Conservation (phyloP, 2,113 vertebrate species). For the Hypocryptadius cinnamomeus region DNA sequence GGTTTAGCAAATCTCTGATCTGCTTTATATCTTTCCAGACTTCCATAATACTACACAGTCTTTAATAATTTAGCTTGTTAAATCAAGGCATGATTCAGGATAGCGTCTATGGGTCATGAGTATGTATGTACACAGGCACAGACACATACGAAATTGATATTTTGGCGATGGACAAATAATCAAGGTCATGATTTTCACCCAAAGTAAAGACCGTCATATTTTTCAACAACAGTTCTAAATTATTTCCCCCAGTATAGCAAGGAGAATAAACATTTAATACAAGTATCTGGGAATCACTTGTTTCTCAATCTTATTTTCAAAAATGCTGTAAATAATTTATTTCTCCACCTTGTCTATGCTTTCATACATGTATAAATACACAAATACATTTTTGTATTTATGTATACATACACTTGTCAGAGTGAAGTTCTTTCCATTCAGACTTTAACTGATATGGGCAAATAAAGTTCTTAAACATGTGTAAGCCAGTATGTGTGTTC, state of each 20-base stretch:
- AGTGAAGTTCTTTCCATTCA: background rate
- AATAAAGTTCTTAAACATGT: background rate
- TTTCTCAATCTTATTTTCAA: background rate
- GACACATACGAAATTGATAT: background rate
- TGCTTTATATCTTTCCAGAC: background rate
- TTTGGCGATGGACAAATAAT: background rate
- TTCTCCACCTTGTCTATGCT: background rate
- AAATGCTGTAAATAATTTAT: background rate
- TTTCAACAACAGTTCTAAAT: background rate
- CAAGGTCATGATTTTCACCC: background rate
- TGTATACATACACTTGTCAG: background rate
- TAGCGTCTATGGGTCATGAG: background rate
- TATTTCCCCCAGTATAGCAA: background rate
- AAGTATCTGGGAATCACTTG: background rate
- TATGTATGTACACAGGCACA: background rate
- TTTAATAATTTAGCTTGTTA: background rate
- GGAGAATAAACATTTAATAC: background rate
- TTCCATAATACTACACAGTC: background rate
- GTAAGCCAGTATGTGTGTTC: background rate
- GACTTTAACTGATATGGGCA: background rate
- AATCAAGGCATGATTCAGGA: slow-evolving; percentile 4
- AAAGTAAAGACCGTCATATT: slow-evolving; percentile 35
- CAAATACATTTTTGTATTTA: background rate
- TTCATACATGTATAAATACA: background rate
- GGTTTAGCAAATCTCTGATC: background rate